These are phyloP conservation scores for Pelecanoides urinatrix DNA, from an alignment of 2,113 vertebrate genomes.

Conservation along the genomic window DNA sequence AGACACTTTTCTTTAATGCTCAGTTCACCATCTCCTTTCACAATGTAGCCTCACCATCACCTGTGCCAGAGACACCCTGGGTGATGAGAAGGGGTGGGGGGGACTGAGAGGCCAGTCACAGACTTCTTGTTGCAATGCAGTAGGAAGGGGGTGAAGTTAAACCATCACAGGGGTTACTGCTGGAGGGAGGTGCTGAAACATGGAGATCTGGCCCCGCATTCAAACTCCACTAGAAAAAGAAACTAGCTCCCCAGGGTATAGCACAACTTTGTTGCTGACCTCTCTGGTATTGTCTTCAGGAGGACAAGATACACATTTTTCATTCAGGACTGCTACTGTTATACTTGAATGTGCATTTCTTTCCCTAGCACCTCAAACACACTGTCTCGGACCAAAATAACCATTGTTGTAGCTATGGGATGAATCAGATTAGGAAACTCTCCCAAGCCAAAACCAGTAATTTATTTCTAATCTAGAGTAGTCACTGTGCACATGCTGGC, in stretches of 20 bases:
- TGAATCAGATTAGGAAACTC: not conserved
- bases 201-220: not conserved
- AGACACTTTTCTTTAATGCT: not conserved
- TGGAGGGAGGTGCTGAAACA: not conserved
- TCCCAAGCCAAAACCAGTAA: not conserved
- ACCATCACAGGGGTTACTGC: not conserved
- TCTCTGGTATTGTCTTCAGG: not conserved
- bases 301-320: not conserved
- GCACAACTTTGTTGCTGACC: not conserved
- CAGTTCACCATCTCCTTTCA: not conserved
- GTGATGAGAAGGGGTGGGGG: not conserved
- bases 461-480: not conserved
- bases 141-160: not conserved
- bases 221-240: not conserved
- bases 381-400: not conserved
- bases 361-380: not conserved
- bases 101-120: not conserved
- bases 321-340: not conserved
- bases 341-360: not conserved
- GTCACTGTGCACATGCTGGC: not conserved
- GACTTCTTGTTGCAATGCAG: not conserved
- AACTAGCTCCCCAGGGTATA: not conserved
- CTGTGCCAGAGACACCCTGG: not conserved
- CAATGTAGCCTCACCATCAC: not conserved
- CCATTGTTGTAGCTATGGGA: not conserved